These are phyloP conservation scores for Myotis vivesi DNA, from an alignment of 2,797 vertebrate species.

Conservation along the genomic window DNA sequence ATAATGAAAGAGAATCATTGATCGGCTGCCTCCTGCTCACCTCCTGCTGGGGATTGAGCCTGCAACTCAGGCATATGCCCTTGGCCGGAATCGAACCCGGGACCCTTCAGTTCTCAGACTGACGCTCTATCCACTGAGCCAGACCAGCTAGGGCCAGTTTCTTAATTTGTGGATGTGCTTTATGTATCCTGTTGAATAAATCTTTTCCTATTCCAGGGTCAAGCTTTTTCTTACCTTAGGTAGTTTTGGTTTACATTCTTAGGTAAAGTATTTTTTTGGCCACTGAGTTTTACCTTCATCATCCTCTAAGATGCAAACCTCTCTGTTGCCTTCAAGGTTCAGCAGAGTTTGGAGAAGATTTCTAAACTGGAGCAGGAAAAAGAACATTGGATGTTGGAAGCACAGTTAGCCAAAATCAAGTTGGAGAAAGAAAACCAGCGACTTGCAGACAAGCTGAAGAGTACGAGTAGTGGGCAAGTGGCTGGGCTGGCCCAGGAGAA, in stretches of 20 bases:
- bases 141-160: neutral
- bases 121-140: neutral
- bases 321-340: constrained; percentile 86
- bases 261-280: neutral
- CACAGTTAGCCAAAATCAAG: constrained; percentile 95
- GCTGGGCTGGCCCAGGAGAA: constrained; percentile 68
- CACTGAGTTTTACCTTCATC: neutral
- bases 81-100: neutral
- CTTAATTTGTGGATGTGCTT: constrained; percentile 1
- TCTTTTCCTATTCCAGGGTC: neutral
- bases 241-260: constrained; percentile 24
- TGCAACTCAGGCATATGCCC: neutral
- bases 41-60: neutral
- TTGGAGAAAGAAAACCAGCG: constrained; percentile 96
- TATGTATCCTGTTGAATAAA: neutral
- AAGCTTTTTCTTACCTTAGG: neutral
- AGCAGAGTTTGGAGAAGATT: constrained; percentile 98
- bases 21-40: neutral
- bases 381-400: constrained; percentile 99
- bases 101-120: neutral
- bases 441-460: constrained; percentile 88
- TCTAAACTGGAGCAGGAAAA: constrained; percentile 98
- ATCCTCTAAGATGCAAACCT: constrained; percentile 52
- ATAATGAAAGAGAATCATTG: neutral
- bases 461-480: constrained; percentile 78